These are phyloP conservation scores for Chironomus tentans DNA, from an alignment of 2,888 invertebrate genomes.

Conservation along the genomic window DNA sequence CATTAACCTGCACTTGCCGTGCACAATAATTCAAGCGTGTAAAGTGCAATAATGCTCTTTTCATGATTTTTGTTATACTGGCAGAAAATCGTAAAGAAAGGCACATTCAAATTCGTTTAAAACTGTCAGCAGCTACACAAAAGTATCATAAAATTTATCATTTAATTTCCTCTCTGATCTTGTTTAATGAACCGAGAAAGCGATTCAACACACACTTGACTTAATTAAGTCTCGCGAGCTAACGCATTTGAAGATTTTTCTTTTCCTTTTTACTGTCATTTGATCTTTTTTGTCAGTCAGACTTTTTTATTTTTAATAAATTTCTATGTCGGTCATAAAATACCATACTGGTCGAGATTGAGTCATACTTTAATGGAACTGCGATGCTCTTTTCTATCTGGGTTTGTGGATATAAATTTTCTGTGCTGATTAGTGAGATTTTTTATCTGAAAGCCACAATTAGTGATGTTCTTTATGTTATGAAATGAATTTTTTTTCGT, in stretches of 20 bases:
- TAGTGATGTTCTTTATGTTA: too few relatives aligned
- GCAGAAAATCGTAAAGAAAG: neutral
- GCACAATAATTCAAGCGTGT: neutral
- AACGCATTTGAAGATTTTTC: neutral
- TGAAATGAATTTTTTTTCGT: too few relatives aligned
- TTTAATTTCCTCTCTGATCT: constrained; percentile 4
- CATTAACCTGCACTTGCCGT: neutral
- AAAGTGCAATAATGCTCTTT: neutral
- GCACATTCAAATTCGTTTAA: neutral
- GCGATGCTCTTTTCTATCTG: too few relatives aligned
- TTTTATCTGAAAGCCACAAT: too few relatives aligned
- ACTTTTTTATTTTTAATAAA: too few relatives aligned
- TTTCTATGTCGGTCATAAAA: too few relatives aligned
- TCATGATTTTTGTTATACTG: neutral
- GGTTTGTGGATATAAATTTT: too few relatives aligned
- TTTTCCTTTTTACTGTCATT: neutral
- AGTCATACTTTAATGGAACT: too few relatives aligned
- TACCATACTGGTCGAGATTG: too few relatives aligned
- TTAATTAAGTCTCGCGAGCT: constrained; percentile 2
- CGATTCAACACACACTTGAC: neutral
- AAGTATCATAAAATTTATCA: neutral
- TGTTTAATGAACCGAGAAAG: neutral
- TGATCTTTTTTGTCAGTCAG: neutral
- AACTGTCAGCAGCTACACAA: neutral
- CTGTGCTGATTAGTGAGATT: too few relatives aligned